These are phyloP conservation scores for Bemisia tabaci DNA, from an alignment of 1,140 invertebrate genomes.

Conservation along the genomic window DNA sequence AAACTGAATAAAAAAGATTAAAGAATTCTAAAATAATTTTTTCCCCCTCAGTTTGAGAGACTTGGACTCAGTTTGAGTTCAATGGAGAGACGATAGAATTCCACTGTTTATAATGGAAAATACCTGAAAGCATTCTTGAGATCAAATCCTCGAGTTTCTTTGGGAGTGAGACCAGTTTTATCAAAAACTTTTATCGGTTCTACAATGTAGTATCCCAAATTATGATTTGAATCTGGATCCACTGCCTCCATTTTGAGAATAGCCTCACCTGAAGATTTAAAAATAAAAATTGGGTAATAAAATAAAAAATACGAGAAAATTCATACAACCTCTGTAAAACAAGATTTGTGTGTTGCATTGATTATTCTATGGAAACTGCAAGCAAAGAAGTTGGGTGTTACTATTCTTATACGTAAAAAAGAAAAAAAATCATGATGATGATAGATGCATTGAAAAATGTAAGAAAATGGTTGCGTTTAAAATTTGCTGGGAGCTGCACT, in stretches of 20 bases:
- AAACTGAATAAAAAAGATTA: too few relatives aligned
- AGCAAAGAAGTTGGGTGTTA: too few relatives aligned
- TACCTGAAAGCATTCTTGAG: slow-evolving; percentile 48
- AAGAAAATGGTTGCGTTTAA: too few relatives aligned
- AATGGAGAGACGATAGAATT: too few relatives aligned
- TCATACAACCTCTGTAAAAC: background rate
- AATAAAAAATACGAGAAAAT: background rate
- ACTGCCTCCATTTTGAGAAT: slow-evolving; percentile 47
- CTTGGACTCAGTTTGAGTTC: too few relatives aligned
- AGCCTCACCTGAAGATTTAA: slow-evolving; percentile 29
- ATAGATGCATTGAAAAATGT: too few relatives aligned
- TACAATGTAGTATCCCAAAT: slow-evolving; percentile 50
- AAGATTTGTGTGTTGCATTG: too few relatives aligned
- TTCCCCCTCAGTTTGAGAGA: too few relatives aligned
- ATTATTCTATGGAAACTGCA: too few relatives aligned
- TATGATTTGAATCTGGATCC: slow-evolving; percentile 53
- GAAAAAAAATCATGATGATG: too few relatives aligned
- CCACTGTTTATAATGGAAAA: background rate
- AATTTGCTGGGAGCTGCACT: background rate
- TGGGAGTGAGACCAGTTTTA: slow-evolving; percentile 54
- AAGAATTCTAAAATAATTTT: too few relatives aligned
- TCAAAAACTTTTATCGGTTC: slow-evolving; percentile 55
- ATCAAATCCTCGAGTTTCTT: slow-evolving; percentile 42
- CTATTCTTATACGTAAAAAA: too few relatives aligned
- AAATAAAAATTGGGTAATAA: background rate